Conservation (phyloP, 92 coral and sea anemone genomes). For the Palythoa grandis region DNA sequence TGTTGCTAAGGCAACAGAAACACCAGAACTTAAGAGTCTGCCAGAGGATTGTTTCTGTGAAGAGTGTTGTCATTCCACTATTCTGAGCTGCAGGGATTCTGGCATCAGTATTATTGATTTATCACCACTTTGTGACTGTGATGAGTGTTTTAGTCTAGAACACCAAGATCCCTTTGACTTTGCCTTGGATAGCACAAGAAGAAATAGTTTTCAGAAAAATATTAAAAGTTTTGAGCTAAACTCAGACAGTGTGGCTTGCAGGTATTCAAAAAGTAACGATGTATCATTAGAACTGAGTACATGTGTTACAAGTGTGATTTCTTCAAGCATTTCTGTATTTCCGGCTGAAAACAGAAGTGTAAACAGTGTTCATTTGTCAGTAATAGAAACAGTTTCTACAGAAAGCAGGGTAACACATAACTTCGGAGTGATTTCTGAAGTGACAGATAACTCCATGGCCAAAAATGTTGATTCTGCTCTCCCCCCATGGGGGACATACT, state of each 20-base stretch:
- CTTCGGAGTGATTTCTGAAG: background rate
- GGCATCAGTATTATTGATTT: slow-evolving; percentile 10
- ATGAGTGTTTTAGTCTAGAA: background rate
- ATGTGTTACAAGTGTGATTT: background rate
- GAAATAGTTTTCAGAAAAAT: background rate
- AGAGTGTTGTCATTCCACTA: background rate
- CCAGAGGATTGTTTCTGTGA: background rate
- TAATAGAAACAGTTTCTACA: background rate
- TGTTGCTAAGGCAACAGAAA: slow-evolving; percentile 6
- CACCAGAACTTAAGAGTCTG: background rate
- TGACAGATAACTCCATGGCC: background rate
- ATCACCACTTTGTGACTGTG: slow-evolving; percentile 20
- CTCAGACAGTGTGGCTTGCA: slow-evolving; percentile 12
- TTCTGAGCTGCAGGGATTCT: background rate
- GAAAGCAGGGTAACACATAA: background rate
- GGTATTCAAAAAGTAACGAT: background rate
- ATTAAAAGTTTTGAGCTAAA: background rate
- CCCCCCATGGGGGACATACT: background rate
- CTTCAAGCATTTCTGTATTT: background rate
- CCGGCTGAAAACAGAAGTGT: background rate
- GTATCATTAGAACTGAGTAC: slow-evolving; percentile 6
- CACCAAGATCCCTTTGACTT: background rate
- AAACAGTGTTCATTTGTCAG: background rate
- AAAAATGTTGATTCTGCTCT: background rate
- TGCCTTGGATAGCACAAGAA: background rate